Conservation (phyloP, 2,113 vertebrate genomes). For the Rafetus swinhoei region DNA sequence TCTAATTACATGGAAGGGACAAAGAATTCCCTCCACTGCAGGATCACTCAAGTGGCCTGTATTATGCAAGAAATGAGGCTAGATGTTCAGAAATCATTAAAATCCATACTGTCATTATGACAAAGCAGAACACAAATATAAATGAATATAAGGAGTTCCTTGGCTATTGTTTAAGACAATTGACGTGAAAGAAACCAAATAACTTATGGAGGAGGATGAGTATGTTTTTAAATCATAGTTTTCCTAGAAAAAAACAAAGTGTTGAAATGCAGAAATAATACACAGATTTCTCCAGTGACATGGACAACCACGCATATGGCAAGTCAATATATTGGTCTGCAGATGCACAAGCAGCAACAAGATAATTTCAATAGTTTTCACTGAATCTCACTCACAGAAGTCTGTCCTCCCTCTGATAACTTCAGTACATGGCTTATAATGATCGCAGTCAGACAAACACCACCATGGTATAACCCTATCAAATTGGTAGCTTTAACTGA, state of each 20-base stretch:
- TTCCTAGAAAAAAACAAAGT: neutral
- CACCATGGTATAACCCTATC: neutral
- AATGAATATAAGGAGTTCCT: neutral
- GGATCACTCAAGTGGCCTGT: neutral
- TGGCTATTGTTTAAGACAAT: neutral
- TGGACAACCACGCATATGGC: neutral
- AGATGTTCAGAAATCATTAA: neutral
- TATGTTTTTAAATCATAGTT: neutral
- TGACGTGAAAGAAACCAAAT: neutral
- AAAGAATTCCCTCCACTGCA: neutral
- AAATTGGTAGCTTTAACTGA: neutral
- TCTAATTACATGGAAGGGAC: neutral
- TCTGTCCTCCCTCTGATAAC: neutral
- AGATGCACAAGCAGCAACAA: neutral
- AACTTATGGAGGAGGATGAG: neutral
- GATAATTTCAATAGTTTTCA: neutral
- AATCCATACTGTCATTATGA: neutral
- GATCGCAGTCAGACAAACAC: neutral
- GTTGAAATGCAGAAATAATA: neutral
- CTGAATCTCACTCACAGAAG: neutral
- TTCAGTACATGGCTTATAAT: neutral
- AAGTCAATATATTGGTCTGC: neutral
- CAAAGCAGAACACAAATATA: neutral
- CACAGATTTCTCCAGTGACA: neutral
- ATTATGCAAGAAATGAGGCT: neutral